Evolutionary conservation across 2,797 vertebrate species (phyloP), one percentile per base, ranked within the genome.

Genomic region (Eremophila alpestris): DNA sequence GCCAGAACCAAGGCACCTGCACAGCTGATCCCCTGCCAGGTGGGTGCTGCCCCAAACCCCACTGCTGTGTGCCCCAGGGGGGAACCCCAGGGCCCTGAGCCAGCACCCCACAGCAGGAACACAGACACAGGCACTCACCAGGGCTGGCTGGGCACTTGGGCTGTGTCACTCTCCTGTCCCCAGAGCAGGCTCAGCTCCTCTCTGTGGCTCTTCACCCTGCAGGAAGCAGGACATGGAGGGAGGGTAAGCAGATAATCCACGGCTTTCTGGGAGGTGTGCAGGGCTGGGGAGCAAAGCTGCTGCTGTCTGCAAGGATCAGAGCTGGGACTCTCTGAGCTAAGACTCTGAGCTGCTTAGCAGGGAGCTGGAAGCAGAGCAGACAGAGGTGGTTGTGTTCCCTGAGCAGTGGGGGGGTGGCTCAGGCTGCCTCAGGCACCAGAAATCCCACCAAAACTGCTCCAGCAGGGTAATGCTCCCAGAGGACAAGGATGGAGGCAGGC

Each of bases 261-360:
- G 38, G 85, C 83, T 85, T 95, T 74, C 82, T 68, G 40, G 1
- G 64, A 41, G 59, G 26, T 70, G 29, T 4, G 38, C 62, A 16
- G 45, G 2, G 17, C 9, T 7, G 74, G 64, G 19, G 38, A 59
- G 83, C 86, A 90, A 96, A 94, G 73, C 77, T 8, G 48, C 78
- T 56, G 88, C 59, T 56, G 71, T 70, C 92, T 85, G 90, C 48
- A 81, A 54, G 68, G 93, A 96, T 95, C 84, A 94, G 71, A 67
- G 56, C 49, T 1, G 22, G 75, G 78, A 58, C 64, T 70, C 54
- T 40, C 41, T 0, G 8, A 89, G 82, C 89, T 93, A 52, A 95
- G 87, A 63, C 78, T 51, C 89, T 93, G 94, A 97, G 93, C 90
- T 58, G 89, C 93, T 94, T 93, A 96, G 84, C 71, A 26, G 8